Conservation (phyloP, 2,797 vertebrate genomes). For the Chlorospingus flavigularis region DNA sequence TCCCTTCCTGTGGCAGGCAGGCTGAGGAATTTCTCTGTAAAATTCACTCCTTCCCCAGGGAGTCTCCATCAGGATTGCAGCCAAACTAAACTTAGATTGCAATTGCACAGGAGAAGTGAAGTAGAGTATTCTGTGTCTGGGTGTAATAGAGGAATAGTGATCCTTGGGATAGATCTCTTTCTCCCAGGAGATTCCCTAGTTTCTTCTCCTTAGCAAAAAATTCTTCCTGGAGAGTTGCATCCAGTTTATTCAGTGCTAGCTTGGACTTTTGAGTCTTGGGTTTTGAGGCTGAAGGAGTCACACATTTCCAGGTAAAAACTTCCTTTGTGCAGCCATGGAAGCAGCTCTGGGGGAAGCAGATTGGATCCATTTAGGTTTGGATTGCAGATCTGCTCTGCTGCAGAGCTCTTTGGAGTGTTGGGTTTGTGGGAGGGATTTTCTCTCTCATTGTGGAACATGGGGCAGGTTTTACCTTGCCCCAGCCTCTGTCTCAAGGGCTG, state of each 20-base stretch:
- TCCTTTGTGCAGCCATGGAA: not conserved
- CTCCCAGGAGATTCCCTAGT: not conserved
- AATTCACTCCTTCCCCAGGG: slow-evolving; percentile 14
- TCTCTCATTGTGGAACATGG: fast-evolving
- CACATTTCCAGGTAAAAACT: not conserved
- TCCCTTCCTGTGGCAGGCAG: not conserved
- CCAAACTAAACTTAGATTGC: slow-evolving; percentile 6
- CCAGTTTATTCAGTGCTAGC: not conserved
- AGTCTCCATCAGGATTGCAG: slow-evolving; percentile 18
- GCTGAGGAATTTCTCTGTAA: slow-evolving; percentile 8
- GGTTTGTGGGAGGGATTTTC: not conserved
- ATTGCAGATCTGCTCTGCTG: not conserved
- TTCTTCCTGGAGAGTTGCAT: not conserved
- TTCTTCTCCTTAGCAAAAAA: not conserved
- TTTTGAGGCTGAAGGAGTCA: not conserved
- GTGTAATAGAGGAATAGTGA: not conserved
- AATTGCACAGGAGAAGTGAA: not conserved
- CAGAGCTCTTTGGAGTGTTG: not conserved
- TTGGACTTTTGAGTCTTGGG: not conserved
- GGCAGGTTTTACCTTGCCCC: not conserved
- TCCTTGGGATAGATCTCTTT: not conserved
- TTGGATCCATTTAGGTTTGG: not conserved
- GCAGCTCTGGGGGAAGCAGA: not conserved
- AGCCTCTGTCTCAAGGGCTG: not conserved
- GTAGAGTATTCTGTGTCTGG: not conserved